Conservation (phyloP, 92 coral and sea anemone species). For the Muricea muricata region DNA sequence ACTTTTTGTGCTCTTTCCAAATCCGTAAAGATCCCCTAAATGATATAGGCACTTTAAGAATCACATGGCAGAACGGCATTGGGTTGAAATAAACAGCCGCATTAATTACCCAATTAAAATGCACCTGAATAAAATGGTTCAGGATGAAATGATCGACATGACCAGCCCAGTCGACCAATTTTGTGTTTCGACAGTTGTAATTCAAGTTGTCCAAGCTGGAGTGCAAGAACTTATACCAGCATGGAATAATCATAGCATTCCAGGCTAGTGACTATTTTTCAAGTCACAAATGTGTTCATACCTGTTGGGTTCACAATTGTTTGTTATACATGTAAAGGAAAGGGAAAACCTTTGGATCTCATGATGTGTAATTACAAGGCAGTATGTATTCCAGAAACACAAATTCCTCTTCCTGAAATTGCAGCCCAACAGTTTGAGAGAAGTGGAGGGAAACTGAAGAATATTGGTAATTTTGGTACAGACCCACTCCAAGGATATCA, state of each 20-base stretch:
- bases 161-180: constrained; percentile 11
- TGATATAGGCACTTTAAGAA: neutral
- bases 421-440: constrained; percentile 45
- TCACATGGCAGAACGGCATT: constrained; percentile 51
- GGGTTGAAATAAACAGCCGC: constrained; percentile 52
- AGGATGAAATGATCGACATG: constrained; percentile 42
- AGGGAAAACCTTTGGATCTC: constrained; percentile 44
- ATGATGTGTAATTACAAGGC: constrained; percentile 40
- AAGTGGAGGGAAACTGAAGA: constrained; percentile 49
- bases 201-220: constrained; percentile 44
- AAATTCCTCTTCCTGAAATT: constrained; percentile 47
- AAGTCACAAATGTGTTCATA: too few relatives aligned
- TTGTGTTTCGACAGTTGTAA: constrained; percentile 31
- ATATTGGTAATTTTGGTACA: constrained; percentile 37
- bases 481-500: constrained; percentile 41
- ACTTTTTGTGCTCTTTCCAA: too few relatives aligned
- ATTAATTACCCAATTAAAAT: constrained; percentile 40
- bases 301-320: too few relatives aligned
- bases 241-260: constrained; percentile 34
- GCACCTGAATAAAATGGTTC: constrained; percentile 22
- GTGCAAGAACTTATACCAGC: constrained; percentile 31
- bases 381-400: constrained; percentile 11
- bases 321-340: too few relatives aligned
- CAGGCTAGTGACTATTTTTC: too few relatives aligned
- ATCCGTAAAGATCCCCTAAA: too few relatives aligned